Evolutionary conservation across 2,888 invertebrate genomes (phyloP), one percentile per base, ranked within the genome.

Genomic region (Idaea biselata): DNA sequence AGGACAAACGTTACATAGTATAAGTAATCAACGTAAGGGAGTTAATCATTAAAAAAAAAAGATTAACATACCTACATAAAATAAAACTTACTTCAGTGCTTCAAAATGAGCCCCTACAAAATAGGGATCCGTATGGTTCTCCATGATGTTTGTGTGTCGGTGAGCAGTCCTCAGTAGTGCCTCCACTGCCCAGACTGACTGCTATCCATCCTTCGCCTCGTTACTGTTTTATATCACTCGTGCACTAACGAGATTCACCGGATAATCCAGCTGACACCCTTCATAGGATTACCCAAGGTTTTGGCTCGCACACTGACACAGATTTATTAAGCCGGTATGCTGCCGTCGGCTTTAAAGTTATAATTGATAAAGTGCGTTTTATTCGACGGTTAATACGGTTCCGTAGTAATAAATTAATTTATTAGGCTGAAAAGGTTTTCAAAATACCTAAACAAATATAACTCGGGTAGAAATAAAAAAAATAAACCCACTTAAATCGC

Each of bases 101-200:
- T 88, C 88, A 70, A 87, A 91, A 72, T 89, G 87, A 59, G 89
- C 86, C 65, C 86, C 87, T 73, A 86, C 83, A 63, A 82, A 84
- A 65, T 81, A 81, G 60, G 72, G 75, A 65, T 84, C 84, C 62
- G 91, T 87, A 58, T 80, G 77, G 73, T 91, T 91, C 63, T 86
- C 87, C 89, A 91, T 91, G 58, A 72, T 79, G 72, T 60, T 67
- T 64, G 72, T 71, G 65, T 71, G 73, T 60, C 65, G 71, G 79
- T 85, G 91, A 91, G 91, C 91, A 91, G 91, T 84, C 91, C 91
- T 91, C 90, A 84, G 88, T 79, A 87, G 90, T 82, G 84, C 72
- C 83, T 79, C 80, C 86, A 86, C 87, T 84, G 79, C 87, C 84
- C 89, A 84, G 90, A 91, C 91, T 91, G 89, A 91, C 91, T 91